phyloP scores from a whole-genome alignment of 2,113 vertebrate genomes.

The Isichthys henryi region DNA sequence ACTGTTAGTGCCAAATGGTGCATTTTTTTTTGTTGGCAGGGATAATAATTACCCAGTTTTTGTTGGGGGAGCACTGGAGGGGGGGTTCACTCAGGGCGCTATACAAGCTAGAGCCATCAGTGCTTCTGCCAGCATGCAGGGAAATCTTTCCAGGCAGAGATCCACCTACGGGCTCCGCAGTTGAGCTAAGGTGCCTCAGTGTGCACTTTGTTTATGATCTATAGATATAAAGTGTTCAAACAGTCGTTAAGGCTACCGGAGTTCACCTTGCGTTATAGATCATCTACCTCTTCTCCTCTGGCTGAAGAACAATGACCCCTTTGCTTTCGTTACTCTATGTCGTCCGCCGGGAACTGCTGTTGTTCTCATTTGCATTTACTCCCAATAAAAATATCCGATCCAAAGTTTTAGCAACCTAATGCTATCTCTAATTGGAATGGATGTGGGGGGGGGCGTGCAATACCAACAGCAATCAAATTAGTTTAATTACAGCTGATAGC shows the following conservation, averaged over 20 bases:
- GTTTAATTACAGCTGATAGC: constrained; percentile 44
- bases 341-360: constrained; percentile 13
- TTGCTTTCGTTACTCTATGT: neutral
- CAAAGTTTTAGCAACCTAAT: constrained; percentile 31
- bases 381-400: constrained; percentile 31
- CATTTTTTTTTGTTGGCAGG: neutral
- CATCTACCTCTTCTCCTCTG: constrained; percentile 28
- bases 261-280: constrained; percentile 27
- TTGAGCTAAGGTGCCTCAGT: neutral
- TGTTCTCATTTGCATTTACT: constrained; percentile 25
- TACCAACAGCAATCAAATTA: constrained; percentile 42
- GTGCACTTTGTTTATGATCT: constrained; percentile 24
- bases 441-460: constrained; percentile 29
- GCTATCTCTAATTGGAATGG: constrained; percentile 39
- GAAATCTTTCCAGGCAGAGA: neutral
- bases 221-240: constrained; percentile 30
- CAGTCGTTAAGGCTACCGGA: constrained; percentile 25
- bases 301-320: neutral
- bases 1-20: neutral
- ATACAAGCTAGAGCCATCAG: neutral
- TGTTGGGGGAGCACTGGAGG: neutral
- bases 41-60: neutral
- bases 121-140: neutral
- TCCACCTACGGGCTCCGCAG: neutral
- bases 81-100: neutral